phyloP scores from a whole-genome alignment of 2,113 vertebrate genomes.

The Trematomus loennbergii region DNA sequence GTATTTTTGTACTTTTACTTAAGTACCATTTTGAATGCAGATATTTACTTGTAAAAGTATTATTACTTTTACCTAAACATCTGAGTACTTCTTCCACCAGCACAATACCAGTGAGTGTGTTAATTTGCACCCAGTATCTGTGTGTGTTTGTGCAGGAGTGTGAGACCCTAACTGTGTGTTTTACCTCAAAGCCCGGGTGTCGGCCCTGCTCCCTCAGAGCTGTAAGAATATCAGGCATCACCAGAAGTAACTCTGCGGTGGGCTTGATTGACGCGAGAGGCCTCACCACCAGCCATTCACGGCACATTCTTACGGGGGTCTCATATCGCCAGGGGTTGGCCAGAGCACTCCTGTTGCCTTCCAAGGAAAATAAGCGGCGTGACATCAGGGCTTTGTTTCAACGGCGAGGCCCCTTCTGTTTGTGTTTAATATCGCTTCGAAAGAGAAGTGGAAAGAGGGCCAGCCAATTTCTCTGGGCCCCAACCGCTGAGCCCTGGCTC shows the following conservation, averaged over 20 bases:
- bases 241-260: slow-evolving; percentile 69
- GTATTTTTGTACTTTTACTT: too few species aligned
- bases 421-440: slow-evolving; percentile 90
- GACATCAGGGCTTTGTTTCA: slow-evolving; percentile 94
- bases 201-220: slow-evolving; percentile 45
- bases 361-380: slow-evolving; percentile 93
- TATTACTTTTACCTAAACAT: too few species aligned
- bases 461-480: slow-evolving; percentile 61
- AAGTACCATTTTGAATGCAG: too few species aligned
- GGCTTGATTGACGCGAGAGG: slow-evolving; percentile 73
- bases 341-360: slow-evolving; percentile 84
- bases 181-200: slow-evolving; percentile 62
- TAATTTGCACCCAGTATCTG: not conserved
- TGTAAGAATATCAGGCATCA: slow-evolving; percentile 69
- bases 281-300: slow-evolving; percentile 78
- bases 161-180: slow-evolving; percentile 43
- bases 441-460: slow-evolving; percentile 70
- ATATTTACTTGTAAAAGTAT: too few species aligned
- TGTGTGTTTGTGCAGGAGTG: slow-evolving; percentile 19
- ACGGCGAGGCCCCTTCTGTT: slow-evolving; percentile 90
- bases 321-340: slow-evolving; percentile 88
- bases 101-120: slow-evolving; percentile 35
- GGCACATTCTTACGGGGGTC: slow-evolving; percentile 86
- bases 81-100: slow-evolving; percentile 4
- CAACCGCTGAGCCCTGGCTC: slow-evolving; percentile 59